A percentile compares a stretch with the other conserved stretches of the same genome.
phyloP scores from a whole-genome alignment of 2,797 vertebrate species.

The Rhynchotus rufescens region DNA sequence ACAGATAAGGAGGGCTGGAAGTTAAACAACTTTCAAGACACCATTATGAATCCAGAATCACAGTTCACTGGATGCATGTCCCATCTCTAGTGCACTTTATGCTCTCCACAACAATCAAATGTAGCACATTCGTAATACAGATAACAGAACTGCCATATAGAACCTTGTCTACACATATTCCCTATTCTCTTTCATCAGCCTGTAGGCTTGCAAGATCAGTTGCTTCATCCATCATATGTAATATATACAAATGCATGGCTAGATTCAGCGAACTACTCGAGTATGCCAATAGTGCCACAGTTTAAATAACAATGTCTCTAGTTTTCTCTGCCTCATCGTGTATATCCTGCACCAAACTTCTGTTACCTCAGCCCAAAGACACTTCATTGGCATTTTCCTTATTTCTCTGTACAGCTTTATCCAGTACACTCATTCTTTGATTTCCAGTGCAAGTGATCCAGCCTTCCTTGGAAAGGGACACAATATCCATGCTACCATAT shows the following conservation, averaged over 20 bases:
- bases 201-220: slow-evolving; percentile 6
- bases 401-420: neutral
- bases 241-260: neutral
- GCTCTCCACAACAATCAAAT: slow-evolving; percentile 26
- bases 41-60: neutral
- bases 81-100: slow-evolving; percentile 38
- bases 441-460: neutral
- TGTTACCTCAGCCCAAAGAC: neutral
- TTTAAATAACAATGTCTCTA: neutral
- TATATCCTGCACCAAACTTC: neutral
- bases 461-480: neutral
- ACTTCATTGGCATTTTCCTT: neutral
- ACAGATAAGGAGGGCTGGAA: neutral
- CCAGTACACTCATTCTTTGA: neutral
- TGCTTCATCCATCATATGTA: slow-evolving; percentile 38
- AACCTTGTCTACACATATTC: slow-evolving; percentile 49
- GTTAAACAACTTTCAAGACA: neutral
- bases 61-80: slow-evolving; percentile 35
- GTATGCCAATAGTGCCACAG: neutral
- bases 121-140: slow-evolving; percentile 26
- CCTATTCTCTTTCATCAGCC: slow-evolving; percentile 24
- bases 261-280: neutral
- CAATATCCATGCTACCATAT: neutral
- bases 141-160: slow-evolving; percentile 40
- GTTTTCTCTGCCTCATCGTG: neutral